Percentiles rank a stretch among this genome's conserved stretches.
phyloP scores from a whole-genome alignment of 2,113 vertebrate species.

The Hylia prasina region DNA sequence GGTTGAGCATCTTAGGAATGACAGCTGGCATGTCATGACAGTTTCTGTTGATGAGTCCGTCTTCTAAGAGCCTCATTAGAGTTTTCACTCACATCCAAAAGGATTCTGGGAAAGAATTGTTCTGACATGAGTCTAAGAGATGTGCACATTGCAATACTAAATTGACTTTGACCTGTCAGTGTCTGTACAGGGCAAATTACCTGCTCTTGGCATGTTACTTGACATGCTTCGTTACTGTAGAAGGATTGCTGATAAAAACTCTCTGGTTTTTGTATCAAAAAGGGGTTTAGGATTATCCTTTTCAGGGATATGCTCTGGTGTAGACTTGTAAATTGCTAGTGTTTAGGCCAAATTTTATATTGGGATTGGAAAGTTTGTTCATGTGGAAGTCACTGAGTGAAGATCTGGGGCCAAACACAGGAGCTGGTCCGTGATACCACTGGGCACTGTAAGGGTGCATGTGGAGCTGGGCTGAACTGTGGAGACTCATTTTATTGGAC shows the following conservation, averaged over 20 bases:
- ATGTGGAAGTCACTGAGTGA: neutral
- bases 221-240: neutral
- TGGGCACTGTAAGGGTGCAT: neutral
- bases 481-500: neutral
- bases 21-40: constrained; percentile 27
- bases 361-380: neutral
- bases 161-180: constrained; percentile 5
- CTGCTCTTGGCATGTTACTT: neutral
- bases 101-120: neutral
- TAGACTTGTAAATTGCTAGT: neutral
- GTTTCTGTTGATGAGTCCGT: neutral
- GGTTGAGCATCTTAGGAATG: neutral
- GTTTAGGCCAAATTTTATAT: neutral
- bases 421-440: neutral
- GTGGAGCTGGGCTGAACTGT: neutral
- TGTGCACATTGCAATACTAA: neutral
- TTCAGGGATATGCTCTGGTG: neutral
- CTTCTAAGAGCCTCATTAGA: constrained; percentile 36
- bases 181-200: neutral
- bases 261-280: neutral
- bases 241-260: neutral
- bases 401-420: neutral
- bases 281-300: neutral
- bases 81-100: neutral
- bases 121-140: constrained; percentile 18